Conservation (phyloP, 2,113 vertebrate genomes). For the Camelus dromedarius region DNA sequence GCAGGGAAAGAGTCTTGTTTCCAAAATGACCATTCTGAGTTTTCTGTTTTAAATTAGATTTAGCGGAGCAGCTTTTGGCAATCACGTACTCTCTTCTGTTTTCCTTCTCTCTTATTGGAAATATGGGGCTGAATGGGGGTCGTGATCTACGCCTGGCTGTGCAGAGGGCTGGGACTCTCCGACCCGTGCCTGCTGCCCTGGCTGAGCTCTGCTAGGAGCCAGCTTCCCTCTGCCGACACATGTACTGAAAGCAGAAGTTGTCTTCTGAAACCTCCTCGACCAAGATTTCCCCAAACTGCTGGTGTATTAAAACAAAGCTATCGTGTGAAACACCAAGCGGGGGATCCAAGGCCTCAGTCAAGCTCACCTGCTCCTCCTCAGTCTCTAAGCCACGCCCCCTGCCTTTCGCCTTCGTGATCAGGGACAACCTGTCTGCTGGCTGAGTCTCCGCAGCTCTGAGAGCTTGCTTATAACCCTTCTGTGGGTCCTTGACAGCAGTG, state of each 20-base stretch:
- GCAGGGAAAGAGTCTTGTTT: not conserved
- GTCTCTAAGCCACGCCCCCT: not conserved
- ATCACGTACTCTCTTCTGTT: not conserved
- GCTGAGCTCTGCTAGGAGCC: not conserved
- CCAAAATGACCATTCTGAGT: not conserved
- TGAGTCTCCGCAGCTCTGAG: not conserved
- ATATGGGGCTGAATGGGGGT: fast-evolving
- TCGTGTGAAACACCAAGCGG: not conserved
- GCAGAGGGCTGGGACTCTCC: fast-evolving
- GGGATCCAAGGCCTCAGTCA: not conserved
- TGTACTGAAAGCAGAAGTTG: not conserved
- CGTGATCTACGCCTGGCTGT: not conserved
- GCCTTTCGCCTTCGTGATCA: not conserved
- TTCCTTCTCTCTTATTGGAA: not conserved
- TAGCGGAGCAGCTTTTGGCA: not conserved
- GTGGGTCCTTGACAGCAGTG: fast-evolving
- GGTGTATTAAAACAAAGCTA: not conserved
- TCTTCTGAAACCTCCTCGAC: not conserved
- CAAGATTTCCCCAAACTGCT: not conserved
- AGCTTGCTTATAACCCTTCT: not conserved
- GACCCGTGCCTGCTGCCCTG: fast-evolving
- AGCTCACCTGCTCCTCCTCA: not conserved
- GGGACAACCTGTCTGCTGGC: not conserved
- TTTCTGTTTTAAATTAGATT: not conserved
- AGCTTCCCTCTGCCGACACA: no score